Evolutionary conservation across 2,113 vertebrate genomes (phyloP), one percentile per base, ranked within the genome.

Genomic region (Struthidea cinerea): DNA sequence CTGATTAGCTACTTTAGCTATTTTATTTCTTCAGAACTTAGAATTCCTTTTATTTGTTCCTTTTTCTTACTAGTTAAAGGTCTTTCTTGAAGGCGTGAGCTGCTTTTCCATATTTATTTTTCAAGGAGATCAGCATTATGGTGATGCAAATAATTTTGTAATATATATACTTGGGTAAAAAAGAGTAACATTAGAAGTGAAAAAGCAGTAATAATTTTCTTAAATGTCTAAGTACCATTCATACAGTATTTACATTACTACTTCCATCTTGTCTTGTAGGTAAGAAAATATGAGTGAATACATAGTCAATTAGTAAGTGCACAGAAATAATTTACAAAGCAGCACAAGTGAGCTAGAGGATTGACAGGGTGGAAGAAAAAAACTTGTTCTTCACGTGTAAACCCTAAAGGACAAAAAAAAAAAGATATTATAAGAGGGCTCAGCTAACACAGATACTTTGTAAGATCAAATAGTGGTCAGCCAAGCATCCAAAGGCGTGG

Each of bases 81-180:
- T 21, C 27, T 61, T 69, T 52, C 92, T 91, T 76, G 46, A 23
- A 96, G 82, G 90, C 60, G 78, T 73, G 47, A 85, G 35, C 33
- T 94, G 22, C 50, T 94, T 96, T 95, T 95, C 71, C 35, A 10
- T 87, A 84, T 78, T 93, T 94, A 92, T 96, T 97, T 93, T 96
- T 79, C 91, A 93, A 64, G 75, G 53, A 77, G 13, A 92, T 92
- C 86, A 84, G 67, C 85, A 94, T 89, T 96, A 84, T 39, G 90
- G 27, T 93, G n/a, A 59, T 57, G 46, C 7, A 65, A 44, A 82
- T 61, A 52, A 85, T 86, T 91, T 78, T 78, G 7, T 60, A 67
- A 55, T 37, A n/a, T 22, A 35, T 22, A 30, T 24, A 46, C 28
- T 46, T 70, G 13, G 10, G n/a, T 87, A n/a, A 63, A 84, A 84